Evolutionary conservation across 2,797 vertebrate genomes (phyloP).

Genomic region (Eurystomus glaucurus): DNA sequence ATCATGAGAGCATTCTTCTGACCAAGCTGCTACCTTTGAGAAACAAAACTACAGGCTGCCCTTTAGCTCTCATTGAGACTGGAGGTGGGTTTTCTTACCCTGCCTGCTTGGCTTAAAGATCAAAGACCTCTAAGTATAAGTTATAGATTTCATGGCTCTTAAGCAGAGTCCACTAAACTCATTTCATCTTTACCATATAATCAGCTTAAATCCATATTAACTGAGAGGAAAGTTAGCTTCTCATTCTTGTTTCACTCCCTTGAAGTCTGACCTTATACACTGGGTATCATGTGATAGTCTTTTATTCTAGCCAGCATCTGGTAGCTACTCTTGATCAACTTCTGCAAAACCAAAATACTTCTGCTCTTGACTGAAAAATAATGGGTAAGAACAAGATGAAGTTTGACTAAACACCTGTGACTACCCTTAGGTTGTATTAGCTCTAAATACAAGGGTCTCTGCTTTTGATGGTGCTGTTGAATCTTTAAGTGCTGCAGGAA

Average conservation of each 20-base stretch:
- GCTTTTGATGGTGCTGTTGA: not conserved
- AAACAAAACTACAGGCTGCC: not conserved
- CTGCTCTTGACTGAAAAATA: not conserved
- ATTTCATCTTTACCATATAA: constrained; percentile 49
- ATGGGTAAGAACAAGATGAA: not conserved
- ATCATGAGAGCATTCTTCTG: not conserved
- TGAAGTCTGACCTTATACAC: constrained; percentile 31
- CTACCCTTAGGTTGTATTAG: not conserved
- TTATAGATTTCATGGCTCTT: not conserved
- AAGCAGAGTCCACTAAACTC: constrained; percentile 36
- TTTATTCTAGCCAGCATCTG: not conserved
- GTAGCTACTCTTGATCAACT: not conserved
- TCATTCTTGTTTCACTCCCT: constrained; percentile 31
- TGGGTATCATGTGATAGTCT: not conserved
- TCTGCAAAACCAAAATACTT: not conserved
- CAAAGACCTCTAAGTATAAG: constrained; percentile 60
- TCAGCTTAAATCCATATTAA: constrained; percentile 48
- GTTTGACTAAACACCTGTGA: not conserved
- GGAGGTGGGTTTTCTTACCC: not conserved
- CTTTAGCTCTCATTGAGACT: not conserved
- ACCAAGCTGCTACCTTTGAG: constrained; percentile 5
- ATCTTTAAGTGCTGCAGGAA: not conserved
- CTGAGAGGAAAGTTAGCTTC: not conserved
- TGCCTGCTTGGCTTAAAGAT: constrained; percentile 21
- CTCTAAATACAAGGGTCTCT: not conserved